Base-by-base conservation (phyloP, 1,140 invertebrate species). In the Watersipora subatra region DNA sequence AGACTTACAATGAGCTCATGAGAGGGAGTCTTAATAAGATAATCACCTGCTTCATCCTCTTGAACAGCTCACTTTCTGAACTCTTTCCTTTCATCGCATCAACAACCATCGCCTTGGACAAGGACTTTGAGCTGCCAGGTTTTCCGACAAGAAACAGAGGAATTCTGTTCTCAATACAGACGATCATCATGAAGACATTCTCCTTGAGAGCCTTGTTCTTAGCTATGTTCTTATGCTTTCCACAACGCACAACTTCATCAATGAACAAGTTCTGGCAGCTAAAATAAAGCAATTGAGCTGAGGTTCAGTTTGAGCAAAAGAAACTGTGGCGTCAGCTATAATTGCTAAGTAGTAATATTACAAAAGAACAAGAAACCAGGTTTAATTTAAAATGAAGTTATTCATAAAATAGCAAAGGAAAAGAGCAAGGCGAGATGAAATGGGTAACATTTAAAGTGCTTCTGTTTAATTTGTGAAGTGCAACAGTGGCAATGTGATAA, bases 71-170 rank as follows among this genome's bases (percentile, higher is more conserved):
- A 22, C 64, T 64, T 55, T 68, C 59, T 0, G 73, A 66, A 1
- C 66, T 63, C 55, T 69, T 65, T 63, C 75, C 76, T 63, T 75
- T 70, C 75, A 77, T 76, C 27, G 70, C 73, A 68, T 76, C 72
- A 17, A 66, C 64, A 12, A 77, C 75, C 58, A 77, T 73, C 20
- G 72, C 71, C 30, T 73, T 76, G 3, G 75, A 72, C 62, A 76
- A 67, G 24, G 76, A 78, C 65, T 78, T 78, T 12, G 74, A 76
- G 62, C 75, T 76, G 7, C 76, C 76, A 30, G 76, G 76, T 68
- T 76, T 77, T 15, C 76, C 76, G 22, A 76, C 74, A 55, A 77
- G 67, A 65, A 77, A 77, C 20, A 77, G 64, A 2, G 76, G 76
- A 17, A 77, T 74, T 7, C 72, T 62, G 17, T 73, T 64, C 57